Conservation (phyloP, 2,113 vertebrate species). For the Centrocercus urophasianus region DNA sequence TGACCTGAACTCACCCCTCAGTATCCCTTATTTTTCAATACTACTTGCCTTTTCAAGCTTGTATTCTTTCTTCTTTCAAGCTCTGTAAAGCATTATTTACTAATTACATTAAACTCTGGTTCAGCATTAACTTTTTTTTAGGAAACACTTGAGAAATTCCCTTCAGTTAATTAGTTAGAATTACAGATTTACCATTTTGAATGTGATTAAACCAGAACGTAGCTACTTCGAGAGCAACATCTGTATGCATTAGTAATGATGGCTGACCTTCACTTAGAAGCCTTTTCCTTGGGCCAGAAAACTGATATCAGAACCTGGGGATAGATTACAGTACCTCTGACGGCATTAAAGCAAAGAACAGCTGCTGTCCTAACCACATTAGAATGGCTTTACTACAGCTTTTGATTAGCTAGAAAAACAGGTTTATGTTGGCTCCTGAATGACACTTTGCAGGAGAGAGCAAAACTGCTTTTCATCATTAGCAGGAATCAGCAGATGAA, state of each 20-base stretch:
- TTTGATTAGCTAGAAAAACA: constrained; percentile 46
- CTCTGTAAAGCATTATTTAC: background rate
- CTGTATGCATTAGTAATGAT: background rate
- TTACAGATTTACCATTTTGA: background rate
- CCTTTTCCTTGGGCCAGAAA: constrained; percentile 63
- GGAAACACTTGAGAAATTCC: background rate
- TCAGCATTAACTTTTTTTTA: background rate
- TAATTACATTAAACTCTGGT: background rate
- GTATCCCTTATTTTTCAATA: background rate
- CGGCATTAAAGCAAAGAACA: constrained; percentile 62
- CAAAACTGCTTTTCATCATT: background rate
- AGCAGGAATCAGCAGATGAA: background rate
- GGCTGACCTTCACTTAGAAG: constrained; percentile 44
- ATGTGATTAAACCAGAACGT: background rate
- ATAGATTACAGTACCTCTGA: constrained; percentile 44
- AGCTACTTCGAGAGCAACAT: background rate
- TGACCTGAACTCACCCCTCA: background rate
- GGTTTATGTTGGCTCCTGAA: constrained; percentile 7
- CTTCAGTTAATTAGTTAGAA: background rate
- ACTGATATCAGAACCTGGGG: constrained; percentile 45
- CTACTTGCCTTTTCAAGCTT: background rate
- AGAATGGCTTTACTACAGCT: constrained; percentile 58
- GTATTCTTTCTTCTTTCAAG: background rate
- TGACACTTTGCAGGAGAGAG: background rate
- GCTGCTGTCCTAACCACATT: constrained; percentile 59